Conservation (phyloP, 2,888 invertebrate species). For the Corbicula japonica region DNA sequence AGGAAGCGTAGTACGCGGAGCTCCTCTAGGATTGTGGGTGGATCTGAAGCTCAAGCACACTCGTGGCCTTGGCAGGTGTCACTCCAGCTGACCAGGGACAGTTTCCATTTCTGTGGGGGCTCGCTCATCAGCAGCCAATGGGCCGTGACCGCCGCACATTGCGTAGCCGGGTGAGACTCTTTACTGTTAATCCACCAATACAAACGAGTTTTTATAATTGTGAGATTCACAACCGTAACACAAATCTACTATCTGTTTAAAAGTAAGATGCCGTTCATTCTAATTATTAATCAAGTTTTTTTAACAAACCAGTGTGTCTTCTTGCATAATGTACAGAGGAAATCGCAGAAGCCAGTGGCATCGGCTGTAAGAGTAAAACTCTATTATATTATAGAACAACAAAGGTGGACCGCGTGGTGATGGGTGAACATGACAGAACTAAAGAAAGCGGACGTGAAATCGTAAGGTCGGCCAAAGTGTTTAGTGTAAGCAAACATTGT, state of each 20-base stretch:
- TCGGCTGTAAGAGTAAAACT: no score
- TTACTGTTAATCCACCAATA: no score
- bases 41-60: slow-evolving; percentile 29
- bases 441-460: slow-evolving; percentile 41
- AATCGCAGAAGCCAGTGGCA: no score
- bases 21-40: slow-evolving; percentile 42
- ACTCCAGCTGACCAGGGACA: slow-evolving; percentile 28
- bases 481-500: slow-evolving; percentile 19
- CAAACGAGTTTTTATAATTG: no score
- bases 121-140: slow-evolving; percentile 46
- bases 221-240: no score
- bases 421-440: slow-evolving; percentile 57
- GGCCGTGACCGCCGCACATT: slow-evolving; percentile 52
- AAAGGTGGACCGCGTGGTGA: slow-evolving; percentile 40
- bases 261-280: no score
- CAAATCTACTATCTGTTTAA: no score
- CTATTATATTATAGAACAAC: no score
- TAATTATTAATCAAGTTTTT: no score
- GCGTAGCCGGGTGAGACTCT: slow-evolving; percentile 51
- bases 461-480: not conserved
- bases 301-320: no score
- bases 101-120: slow-evolving; percentile 57
- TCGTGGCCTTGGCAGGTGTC: slow-evolving; percentile 61
- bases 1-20: not conserved
- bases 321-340: no score